Evolutionary conservation across 2,113 vertebrate species (phyloP).

Genomic region (Podarcis raffonei): DNA sequence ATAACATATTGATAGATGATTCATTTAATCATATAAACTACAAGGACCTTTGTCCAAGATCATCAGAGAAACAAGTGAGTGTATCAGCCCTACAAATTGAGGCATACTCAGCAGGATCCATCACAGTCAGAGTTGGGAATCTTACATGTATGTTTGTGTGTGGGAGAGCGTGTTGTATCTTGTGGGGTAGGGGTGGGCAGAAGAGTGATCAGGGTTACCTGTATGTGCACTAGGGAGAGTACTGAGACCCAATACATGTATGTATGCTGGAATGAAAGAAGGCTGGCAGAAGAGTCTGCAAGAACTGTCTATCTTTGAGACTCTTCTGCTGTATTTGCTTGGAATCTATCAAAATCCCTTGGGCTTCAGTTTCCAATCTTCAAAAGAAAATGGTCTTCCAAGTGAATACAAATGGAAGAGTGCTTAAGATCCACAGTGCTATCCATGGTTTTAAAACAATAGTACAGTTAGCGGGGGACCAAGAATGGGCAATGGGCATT

Average conservation of each 20-base stretch:
- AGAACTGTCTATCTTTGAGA: neutral
- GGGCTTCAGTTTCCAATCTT: neutral
- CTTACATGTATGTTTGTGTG: neutral
- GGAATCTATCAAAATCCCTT: neutral
- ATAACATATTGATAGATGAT: constrained; percentile 57
- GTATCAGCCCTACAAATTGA: neutral
- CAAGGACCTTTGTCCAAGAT: constrained; percentile 41
- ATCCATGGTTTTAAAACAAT: neutral
- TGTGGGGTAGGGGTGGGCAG: neutral
- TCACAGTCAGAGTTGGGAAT: neutral
- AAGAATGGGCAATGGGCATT: neutral
- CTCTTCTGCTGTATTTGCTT: neutral
- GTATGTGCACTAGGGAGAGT: neutral
- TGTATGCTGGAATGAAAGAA: constrained; percentile 8
- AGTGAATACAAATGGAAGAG: neutral
- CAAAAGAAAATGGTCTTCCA: neutral
- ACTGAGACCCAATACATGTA: neutral
- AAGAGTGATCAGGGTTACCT: neutral
- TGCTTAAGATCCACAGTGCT: neutral
- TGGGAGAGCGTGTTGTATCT: neutral
- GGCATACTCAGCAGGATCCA: neutral
- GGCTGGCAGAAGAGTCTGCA: neutral
- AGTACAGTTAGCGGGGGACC: neutral
- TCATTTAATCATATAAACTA: constrained; percentile 57
- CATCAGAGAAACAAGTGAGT: neutral